phyloP scores from a whole-genome alignment of 2,797 vertebrate genomes.

The Gallirallus australis region DNA sequence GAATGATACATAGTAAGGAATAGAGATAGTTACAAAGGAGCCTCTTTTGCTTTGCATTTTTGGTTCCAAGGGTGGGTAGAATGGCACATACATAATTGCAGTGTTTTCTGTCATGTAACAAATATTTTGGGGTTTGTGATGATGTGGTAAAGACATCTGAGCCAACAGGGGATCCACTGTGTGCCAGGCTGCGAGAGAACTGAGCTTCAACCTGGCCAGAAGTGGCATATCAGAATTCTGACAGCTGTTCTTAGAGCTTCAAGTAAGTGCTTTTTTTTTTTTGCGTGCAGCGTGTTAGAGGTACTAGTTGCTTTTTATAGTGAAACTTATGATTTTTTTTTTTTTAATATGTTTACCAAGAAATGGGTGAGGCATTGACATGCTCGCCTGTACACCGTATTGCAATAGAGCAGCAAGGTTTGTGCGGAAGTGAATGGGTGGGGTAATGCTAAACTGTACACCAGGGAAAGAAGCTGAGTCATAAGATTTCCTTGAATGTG shows the following conservation, averaged over 20 bases:
- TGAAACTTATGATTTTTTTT: background rate
- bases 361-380: background rate
- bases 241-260: background rate
- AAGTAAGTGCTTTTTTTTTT: background rate
- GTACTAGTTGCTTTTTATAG: background rate
- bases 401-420: background rate
- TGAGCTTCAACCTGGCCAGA: background rate
- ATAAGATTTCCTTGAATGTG: slow-evolving; percentile 14
- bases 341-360: slow-evolving; percentile 21
- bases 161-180: background rate
- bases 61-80: background rate
- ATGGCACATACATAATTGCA: background rate
- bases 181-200: background rate
- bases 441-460: slow-evolving; percentile 35
- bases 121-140: slow-evolving; percentile 26
- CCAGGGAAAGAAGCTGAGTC: slow-evolving; percentile 56
- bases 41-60: background rate
- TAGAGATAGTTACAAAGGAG: background rate
- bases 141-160: background rate
- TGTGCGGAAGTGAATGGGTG: slow-evolving; percentile 52
- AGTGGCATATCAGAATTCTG: background rate
- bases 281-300: background rate
- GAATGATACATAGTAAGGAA: background rate
- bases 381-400: background rate
- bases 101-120: background rate